Base-by-base conservation (phyloP, 1,140 invertebrate genomes). In the Rhizoglyphus robini region DNA sequence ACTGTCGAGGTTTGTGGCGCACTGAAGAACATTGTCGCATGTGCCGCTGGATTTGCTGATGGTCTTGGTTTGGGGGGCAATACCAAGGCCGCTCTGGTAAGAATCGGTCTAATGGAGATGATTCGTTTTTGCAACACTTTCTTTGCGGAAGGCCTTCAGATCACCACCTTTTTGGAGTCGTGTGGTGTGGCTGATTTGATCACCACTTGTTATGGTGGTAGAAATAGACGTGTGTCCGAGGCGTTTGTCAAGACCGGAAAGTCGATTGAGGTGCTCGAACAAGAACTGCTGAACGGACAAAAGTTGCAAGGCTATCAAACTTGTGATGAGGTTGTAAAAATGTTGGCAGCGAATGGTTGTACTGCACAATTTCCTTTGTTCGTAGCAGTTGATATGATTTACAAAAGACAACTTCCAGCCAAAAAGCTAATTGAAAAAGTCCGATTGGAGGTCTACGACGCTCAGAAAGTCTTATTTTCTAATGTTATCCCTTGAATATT, bases 141-240 rank as follows among this genome's bases (percentile, higher is more conserved):
- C 76, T 93, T 88, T 74, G 85, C 87, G 2, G 73, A 69, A 11
- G 66, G 60, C 41, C 69, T 77, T 67, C 86, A 90, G 75, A 76
- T 95, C 18, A 79, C 85, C 3, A 99, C 95, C 1, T 99, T 99
- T 80, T 91, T 99, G 72, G 96, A 99, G 78, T 96, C 91, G 72
- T 99, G 96, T 75, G 96, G 96, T 41, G 87, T 99, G 13, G 96
- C 96, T 64, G 96, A 99, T 83, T 82, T 99, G 30, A 92, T 99
- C 67, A 99, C 96, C 0, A 99, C 96, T 2, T 99, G 96, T 75
- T 99, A 98, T 74, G 95, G 88, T 77, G 96, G 96, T 5, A 82
- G 96, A 63, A 99, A 99, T 76, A 81, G 95, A 68, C 87, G 84
- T 75, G 88, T 98, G 20, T 88, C 90, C 0, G 94, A 97, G 74